Percentiles rank a stretch among this genome's conserved stretches.
These are phyloP conservation scores for Acanthaster planci DNA, from an alignment of 35 echinoderm and acorn worm genomes.

Conservation along the genomic window DNA sequence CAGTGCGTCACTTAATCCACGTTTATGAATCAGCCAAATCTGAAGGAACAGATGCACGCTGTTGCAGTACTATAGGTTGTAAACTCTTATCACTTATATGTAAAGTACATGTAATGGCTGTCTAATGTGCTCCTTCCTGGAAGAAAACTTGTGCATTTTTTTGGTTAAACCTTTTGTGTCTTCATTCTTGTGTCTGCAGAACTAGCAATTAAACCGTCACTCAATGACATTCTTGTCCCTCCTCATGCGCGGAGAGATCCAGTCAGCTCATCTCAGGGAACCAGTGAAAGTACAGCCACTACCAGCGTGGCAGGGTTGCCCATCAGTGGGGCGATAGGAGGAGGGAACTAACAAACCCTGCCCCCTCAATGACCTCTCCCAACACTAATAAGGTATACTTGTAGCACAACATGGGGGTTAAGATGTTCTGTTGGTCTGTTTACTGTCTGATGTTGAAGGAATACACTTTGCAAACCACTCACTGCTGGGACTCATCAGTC, in stretches of 20 bases:
- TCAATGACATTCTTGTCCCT: constrained; percentile 68
- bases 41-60: no score
- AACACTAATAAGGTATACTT: no score
- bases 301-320: not conserved
- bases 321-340: constrained; percentile 5
- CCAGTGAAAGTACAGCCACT: constrained; percentile 22
- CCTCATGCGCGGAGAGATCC: constrained; percentile 65
- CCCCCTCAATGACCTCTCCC: no score
- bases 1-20: no score
- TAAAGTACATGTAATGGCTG: not conserved
- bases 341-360: not conserved
- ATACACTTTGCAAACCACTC: no score
- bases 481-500: no score
- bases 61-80: no score
- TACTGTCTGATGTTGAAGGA: no score
- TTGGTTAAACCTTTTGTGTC: no score
- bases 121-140: not conserved
- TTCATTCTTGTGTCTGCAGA: constrained; percentile 51
- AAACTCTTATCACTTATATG: not conserved
- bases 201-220: constrained; percentile 74
- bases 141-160: not conserved
- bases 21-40: no score
- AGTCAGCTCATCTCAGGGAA: constrained; percentile 37
- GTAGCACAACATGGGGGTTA: no score
- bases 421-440: no score